Evolutionary conservation across 2,888 invertebrate genomes (phyloP).

Genomic region (Drosophila sordidula): DNA sequence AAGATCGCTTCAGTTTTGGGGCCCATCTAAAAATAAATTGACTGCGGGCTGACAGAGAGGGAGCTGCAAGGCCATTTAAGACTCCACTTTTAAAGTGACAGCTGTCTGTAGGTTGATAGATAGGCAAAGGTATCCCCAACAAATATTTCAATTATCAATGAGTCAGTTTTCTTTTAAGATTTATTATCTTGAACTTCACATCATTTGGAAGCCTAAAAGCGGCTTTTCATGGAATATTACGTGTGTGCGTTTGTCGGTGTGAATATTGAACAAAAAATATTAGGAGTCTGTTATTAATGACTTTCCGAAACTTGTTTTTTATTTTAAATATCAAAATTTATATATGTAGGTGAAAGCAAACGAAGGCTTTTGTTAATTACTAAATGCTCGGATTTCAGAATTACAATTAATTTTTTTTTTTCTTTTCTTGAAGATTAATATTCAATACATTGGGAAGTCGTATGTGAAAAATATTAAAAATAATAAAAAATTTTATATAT

Average conservation of each 20-base stretch:
- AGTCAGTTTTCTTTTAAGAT: slow-evolving; percentile 11
- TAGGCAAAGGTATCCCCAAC: slow-evolving; percentile 5
- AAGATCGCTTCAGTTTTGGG: not conserved
- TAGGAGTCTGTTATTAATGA: not conserved
- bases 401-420: too few species aligned
- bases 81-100: slow-evolving; percentile 13
- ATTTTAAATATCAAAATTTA: not conserved
- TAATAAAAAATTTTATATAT: too few species aligned
- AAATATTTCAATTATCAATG: slow-evolving; percentile 22
- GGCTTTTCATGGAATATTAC: not conserved
- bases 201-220: not conserved
- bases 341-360: too few species aligned
- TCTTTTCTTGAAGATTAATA: too few species aligned
- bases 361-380: not conserved
- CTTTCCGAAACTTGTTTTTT: not conserved
- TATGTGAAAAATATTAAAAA: too few species aligned
- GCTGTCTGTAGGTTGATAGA: slow-evolving; percentile 24
- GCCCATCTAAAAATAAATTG: too few species aligned
- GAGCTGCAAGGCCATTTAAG: slow-evolving; percentile 2
- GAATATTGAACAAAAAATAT: not conserved
- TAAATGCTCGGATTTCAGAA: not conserved
- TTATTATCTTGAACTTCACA: slow-evolving; percentile 16
- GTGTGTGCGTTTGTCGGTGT: not conserved
- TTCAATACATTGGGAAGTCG: too few species aligned
- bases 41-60: not conserved